Evolutionary conservation across 2,797 vertebrate species (phyloP).

Genomic region (Pseudomugil tenellus): DNA sequence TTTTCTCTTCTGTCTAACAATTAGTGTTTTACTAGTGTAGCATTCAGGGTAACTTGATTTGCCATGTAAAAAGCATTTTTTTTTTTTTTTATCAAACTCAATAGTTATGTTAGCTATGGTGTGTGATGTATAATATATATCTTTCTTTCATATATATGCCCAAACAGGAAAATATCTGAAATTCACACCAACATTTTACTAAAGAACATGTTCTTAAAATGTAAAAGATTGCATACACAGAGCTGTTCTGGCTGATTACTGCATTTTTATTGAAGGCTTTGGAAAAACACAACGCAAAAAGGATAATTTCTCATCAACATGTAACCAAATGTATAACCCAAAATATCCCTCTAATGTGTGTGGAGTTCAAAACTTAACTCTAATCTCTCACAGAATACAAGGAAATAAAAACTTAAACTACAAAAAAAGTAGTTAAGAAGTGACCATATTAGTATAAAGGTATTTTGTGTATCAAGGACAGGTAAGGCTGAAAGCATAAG

Average conservation of each 20-base stretch:
- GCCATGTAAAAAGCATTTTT: slow-evolving; percentile 1
- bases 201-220: neutral
- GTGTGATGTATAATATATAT: no score
- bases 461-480: slow-evolving; percentile 41
- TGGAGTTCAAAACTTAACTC: slow-evolving; percentile 35
- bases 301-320: slow-evolving; percentile 54
- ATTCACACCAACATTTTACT: neutral
- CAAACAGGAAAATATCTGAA: no score
- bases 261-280: slow-evolving; percentile 80
- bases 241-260: slow-evolving; percentile 60
- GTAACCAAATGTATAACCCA: slow-evolving; percentile 42
- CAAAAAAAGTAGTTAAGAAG: slow-evolving; percentile 56
- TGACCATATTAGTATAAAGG: slow-evolving; percentile 50
- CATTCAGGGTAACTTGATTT: neutral
- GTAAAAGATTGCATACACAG: slow-evolving; percentile 24
- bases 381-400: slow-evolving; percentile 33
- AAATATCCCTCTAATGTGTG: slow-evolving; percentile 41
- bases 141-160: no score
- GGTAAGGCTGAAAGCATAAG: slow-evolving; percentile 78
- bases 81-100: slow-evolving; percentile 6
- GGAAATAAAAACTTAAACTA: slow-evolving; percentile 45
- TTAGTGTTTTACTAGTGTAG: neutral
- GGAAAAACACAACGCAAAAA: slow-evolving; percentile 64
- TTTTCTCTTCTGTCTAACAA: no score
- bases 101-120: neutral